Evolutionary conservation across 1,140 invertebrate genomes (phyloP).

Genomic region (Argopecten irradians): DNA sequence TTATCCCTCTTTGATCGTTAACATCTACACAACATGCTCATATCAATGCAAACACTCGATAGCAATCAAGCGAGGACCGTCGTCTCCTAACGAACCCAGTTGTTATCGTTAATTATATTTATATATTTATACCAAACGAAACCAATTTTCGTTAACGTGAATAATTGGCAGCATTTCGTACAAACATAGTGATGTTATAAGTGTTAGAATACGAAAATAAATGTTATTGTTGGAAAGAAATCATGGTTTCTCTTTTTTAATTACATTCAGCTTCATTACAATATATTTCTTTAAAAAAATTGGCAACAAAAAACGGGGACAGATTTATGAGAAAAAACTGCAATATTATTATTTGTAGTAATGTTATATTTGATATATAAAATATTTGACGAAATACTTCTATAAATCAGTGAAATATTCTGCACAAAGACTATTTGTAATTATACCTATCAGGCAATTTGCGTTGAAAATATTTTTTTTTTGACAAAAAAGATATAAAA

Average conservation of each 20-base stretch:
- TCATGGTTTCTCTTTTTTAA: neutral
- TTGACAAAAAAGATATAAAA: too few species aligned
- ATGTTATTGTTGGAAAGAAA: conserved; percentile 11
- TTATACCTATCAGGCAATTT: too few species aligned
- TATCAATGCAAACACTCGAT: neutral
- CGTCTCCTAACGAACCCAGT: conserved; percentile 6
- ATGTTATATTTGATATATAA: too few species aligned
- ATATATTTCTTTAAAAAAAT: too few species aligned
- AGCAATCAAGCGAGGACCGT: conserved; percentile 1
- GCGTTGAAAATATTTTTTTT: too few species aligned
- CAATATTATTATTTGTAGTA: too few species aligned
- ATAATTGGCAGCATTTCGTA: conserved; percentile 21
- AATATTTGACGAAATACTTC: too few species aligned
- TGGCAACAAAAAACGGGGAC: too few species aligned
- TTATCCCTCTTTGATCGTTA: neutral
- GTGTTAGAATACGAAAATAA: conserved; percentile 2
- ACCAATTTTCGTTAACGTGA: neutral
- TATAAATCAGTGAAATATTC: too few species aligned
- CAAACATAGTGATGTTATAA: conserved; percentile 7
- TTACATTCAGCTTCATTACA: too few species aligned
- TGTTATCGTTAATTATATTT: conserved; percentile 19
- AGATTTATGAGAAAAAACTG: too few species aligned
- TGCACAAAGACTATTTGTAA: too few species aligned
- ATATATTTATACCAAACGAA: conserved; percentile 19
- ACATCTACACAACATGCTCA: neutral